Conservation (phyloP, 2,888 invertebrate genomes). For the Athripsodes cinereus region DNA sequence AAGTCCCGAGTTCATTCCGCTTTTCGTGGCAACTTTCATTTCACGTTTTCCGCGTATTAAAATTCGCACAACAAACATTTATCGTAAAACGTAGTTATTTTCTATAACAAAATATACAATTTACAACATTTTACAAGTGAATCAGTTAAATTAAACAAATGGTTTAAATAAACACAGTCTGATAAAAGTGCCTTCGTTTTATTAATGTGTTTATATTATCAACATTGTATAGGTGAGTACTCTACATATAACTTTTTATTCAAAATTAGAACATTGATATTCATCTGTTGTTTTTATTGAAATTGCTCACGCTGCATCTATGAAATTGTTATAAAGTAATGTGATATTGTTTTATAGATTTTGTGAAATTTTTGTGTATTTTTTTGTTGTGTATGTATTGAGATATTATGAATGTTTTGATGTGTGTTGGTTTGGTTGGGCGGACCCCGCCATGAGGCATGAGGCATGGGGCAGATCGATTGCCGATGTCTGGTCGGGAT, state of each 20-base stretch:
- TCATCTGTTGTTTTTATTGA: background rate
- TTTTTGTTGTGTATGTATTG: background rate
- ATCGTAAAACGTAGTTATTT: background rate
- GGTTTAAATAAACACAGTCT: slow-evolving; percentile 13
- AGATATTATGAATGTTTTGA: background rate
- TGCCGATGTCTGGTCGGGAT: background rate
- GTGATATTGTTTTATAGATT: background rate
- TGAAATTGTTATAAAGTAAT: background rate
- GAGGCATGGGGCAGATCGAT: background rate
- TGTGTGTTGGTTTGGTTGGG: slow-evolving; percentile 1
- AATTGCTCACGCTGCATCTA: background rate
- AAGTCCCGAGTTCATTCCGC: slow-evolving; percentile 5
- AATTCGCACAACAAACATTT: slow-evolving; percentile 1
- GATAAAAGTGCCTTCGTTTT: slow-evolving; percentile 21
- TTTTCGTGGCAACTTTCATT: slow-evolving; percentile 9
- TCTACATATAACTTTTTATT: too few relatives aligned
- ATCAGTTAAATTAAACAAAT: background rate
- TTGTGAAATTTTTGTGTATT: background rate
- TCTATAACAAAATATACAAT: background rate
- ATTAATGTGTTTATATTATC: slow-evolving; percentile 17
- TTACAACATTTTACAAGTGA: too few relatives aligned
- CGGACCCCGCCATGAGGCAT: background rate
- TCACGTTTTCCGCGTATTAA: slow-evolving; percentile 16
- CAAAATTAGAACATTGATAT: background rate
- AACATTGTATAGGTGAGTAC: slow-evolving; percentile 16